Evolutionary conservation across 2,797 vertebrate genomes (phyloP), one percentile per base, ranked within the genome.

Genomic region (Pelobates cultripes): DNA sequence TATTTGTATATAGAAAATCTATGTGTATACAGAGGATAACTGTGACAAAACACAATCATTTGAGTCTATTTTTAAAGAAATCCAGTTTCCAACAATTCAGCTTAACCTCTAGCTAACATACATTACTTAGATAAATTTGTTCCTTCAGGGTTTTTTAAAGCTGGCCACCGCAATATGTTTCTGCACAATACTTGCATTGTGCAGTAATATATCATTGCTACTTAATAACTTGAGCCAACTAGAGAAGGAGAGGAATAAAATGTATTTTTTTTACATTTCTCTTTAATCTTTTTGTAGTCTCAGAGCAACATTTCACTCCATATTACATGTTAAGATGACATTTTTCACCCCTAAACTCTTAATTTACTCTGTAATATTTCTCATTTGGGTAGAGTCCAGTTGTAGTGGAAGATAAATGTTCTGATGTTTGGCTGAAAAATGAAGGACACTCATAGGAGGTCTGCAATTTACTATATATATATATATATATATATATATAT

Each of bases 141-240:
- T 78, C 76, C 81, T 83, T 75, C 63, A 74, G 81, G 81, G 70
- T 64, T 64, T 78, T 78, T 74, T 78, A 17, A 66, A 74, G 74
- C 64, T 75, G 53, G 64, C 76, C 76, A 75, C 14, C n/a, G 76
- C 76, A 78, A 83, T 78, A 83, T 83, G 70, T 78, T 75, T 78
- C 78, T 67, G 42, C 61, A 47, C 43, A 61, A 60, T 73, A 66
- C 63, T 69, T 10, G 41, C 75, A 82, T 57, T 47, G 45, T 45
- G 15, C 71, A 63, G 55, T 43, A 9, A 83, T 83, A 83, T 63
- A 83, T 83, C 81, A 83, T 55, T 47, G 70, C 71, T 74, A 70
- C 40, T 78, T 74, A 64, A 63, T 12, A 53, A 70, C 45, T 67
- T 14, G 53, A 78, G 70, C 55, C 63, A 83, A 78, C 42, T 51